A percentile compares a stretch with the other conserved stretches of the same genome.
Conservation (phyloP, 2,113 vertebrate genomes). For the Tyrannus savana region DNA sequence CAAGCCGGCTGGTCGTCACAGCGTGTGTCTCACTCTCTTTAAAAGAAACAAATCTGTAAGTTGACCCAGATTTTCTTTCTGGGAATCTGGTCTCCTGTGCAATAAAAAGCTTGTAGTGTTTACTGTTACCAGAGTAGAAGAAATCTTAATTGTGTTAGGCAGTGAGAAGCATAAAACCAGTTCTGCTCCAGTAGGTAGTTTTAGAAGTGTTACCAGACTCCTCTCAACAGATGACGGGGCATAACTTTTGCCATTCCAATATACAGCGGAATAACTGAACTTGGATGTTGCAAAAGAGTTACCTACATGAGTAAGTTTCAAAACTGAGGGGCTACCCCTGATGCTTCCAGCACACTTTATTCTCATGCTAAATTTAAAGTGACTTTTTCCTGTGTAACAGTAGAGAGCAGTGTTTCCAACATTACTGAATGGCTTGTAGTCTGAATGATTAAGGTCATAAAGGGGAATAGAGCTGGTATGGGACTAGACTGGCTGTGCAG, state of each 20-base stretch:
- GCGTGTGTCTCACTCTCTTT: not conserved
- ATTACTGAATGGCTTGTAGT: not conserved
- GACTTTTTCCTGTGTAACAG: not conserved
- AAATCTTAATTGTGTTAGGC: not conserved
- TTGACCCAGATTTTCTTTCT: not conserved
- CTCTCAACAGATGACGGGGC: not conserved
- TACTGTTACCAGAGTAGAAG: not conserved
- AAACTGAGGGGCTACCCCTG: not conserved
- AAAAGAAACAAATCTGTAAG: not conserved
- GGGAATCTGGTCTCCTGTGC: not conserved
- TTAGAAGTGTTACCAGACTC: not conserved
- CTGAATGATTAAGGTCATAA: not conserved
- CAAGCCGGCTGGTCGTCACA: not conserved
- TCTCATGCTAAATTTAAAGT: not conserved
- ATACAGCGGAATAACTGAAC: not conserved
- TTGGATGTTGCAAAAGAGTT: not conserved
- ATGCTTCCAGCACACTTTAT: not conserved
- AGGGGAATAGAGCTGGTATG: not conserved
- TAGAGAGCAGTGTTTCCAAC: conserved; percentile 41
- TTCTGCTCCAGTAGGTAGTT: not conserved
- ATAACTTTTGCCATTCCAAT: not conserved
- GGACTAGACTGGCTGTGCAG: not conserved
- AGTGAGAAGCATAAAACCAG: not conserved
- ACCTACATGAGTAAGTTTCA: not conserved
- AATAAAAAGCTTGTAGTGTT: not conserved